phyloP scores from a whole-genome alignment of 2,888 invertebrate species.

The Drosophila anomalipes region DNA sequence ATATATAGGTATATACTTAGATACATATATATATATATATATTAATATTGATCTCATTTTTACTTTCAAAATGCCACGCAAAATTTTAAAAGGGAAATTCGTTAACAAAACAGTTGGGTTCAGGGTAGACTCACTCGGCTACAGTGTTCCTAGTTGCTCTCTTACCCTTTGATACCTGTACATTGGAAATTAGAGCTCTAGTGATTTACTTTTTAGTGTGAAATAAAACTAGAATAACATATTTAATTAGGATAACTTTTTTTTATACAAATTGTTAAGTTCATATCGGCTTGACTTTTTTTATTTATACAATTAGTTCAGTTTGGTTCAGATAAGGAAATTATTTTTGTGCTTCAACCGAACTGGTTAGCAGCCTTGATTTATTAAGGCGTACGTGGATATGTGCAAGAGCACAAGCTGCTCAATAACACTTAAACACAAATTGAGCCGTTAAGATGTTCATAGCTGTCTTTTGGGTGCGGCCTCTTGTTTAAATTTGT shows the following conservation, averaged over 20 bases:
- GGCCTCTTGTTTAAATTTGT: conserved; percentile 9
- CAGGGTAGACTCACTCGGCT: too few species aligned
- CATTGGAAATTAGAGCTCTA: not conserved
- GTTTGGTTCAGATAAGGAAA: not conserved
- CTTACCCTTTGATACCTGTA: not conserved
- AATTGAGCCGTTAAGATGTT: conserved; percentile 19
- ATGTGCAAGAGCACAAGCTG: conserved; percentile 3
- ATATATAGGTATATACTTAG: not conserved
- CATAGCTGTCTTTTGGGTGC: conserved; percentile 5
- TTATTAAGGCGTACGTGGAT: not conserved
- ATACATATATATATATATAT: too few species aligned
- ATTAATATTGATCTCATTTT: not conserved
- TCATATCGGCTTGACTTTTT: not conserved
- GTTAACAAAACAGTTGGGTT: too few species aligned
- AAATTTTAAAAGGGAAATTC: too few species aligned
- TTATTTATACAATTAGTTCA: not conserved
- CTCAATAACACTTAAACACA: conserved; percentile 16
- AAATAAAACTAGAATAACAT: not conserved
- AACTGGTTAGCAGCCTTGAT: not conserved
- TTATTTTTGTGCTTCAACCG: not conserved
- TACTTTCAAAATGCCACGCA: too few species aligned
- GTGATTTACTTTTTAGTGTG: not conserved
- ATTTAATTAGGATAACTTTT: not conserved
- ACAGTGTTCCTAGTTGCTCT: too few species aligned
- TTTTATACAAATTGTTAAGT: too few species aligned